A percentile compares a stretch with the other conserved stretches of the same genome.
Conservation (phyloP, 2,888 invertebrate genomes). For the Pyralis farinalis region DNA sequence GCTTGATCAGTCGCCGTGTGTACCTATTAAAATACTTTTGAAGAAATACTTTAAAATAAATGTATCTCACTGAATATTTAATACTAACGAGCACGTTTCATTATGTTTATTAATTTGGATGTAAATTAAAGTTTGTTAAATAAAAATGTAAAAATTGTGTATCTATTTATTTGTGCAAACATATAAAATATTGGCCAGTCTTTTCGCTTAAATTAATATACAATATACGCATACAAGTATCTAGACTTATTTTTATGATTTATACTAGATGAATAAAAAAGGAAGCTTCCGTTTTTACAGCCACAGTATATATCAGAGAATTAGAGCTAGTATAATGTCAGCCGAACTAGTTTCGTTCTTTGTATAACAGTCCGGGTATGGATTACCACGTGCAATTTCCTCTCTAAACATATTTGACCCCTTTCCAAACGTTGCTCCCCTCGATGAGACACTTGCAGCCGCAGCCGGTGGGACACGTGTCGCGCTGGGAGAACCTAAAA, state of each 20-base stretch:
- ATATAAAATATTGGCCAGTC: constrained; percentile 47
- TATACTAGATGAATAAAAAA: too few relatives aligned
- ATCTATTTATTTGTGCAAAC: constrained; percentile 42
- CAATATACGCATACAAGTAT: background rate
- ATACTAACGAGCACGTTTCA: constrained; percentile 55
- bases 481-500: constrained; percentile 80
- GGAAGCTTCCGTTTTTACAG: too few relatives aligned
- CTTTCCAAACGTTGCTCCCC: constrained; percentile 69
- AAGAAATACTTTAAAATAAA: constrained; percentile 14
- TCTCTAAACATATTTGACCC: constrained; percentile 56
- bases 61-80: constrained; percentile 46
- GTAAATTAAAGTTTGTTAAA: constrained; percentile 64
- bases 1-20: too few relatives aligned
- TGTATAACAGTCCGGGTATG: too few relatives aligned
- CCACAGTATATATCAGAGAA: too few relatives aligned
- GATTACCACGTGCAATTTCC: background rate
- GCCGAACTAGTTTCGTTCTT: too few relatives aligned
- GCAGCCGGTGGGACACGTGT: constrained; percentile 94
- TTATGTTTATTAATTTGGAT: constrained; percentile 40
- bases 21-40: constrained; percentile 11
- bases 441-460: constrained; percentile 93
- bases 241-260: background rate
- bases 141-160: constrained; percentile 49
- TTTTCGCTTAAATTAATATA: constrained; percentile 19
- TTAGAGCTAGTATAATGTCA: too few relatives aligned